Evolutionary conservation across 2,113 vertebrate genomes (phyloP).

Genomic region (Salvelinus fontinalis): DNA sequence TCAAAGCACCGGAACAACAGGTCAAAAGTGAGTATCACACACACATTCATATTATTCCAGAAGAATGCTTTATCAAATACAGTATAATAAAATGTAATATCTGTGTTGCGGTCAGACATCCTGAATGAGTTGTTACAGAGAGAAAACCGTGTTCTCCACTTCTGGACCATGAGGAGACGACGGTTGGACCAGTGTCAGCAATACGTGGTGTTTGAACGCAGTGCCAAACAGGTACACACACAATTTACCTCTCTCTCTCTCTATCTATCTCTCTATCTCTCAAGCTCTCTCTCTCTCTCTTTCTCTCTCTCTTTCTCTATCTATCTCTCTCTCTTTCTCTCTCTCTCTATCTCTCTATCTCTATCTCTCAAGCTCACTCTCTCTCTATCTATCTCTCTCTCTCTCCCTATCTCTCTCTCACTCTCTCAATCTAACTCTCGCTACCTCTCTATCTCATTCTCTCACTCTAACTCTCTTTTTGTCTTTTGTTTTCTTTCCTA

Average conservation of each 20-base stretch:
- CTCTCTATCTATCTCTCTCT: rapidly evolving
- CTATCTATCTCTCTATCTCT: too few species aligned
- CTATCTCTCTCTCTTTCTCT: too few species aligned
- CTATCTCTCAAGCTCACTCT: too few species aligned
- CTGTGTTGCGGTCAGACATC: constrained; percentile 79
- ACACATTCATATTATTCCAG: not conserved
- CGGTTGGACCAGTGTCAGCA: constrained; percentile 98
- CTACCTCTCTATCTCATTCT: too few species aligned
- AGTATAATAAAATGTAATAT: not conserved
- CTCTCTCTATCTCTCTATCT: too few species aligned
- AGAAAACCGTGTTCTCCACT: constrained; percentile 96
- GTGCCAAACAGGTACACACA: constrained; percentile 90
- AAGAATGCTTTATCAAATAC: too few species aligned
- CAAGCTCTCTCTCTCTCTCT: too few species aligned
- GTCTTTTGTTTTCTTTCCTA: too few species aligned
- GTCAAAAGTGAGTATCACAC: constrained; percentile 89
- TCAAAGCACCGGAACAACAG: constrained; percentile 97
- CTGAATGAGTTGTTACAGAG: constrained; percentile 96
- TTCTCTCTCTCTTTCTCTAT: rapidly evolving
- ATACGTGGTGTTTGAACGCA: constrained; percentile 98
- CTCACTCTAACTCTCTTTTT: too few species aligned
- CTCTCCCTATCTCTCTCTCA: too few species aligned
- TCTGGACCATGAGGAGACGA: constrained; percentile 97
- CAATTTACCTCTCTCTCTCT: too few species aligned
- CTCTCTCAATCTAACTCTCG: too few species aligned